Conservation (phyloP, 35 echinoderm and acorn worm genomes). For the Holothuria glaberrima region DNA sequence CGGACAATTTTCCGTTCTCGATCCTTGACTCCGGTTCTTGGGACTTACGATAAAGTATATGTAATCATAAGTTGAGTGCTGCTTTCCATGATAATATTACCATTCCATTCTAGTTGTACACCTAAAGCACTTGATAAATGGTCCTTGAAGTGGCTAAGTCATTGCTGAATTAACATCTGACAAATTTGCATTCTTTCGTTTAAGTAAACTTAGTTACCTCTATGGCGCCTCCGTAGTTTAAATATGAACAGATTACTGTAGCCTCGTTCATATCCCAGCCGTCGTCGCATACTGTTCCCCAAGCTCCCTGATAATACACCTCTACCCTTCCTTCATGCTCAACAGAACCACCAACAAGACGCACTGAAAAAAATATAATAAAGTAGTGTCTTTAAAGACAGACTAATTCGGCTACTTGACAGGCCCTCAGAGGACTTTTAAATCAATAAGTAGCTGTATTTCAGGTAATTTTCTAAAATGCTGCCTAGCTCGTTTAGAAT, state of each 20-base stretch:
- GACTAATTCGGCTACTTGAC: no score
- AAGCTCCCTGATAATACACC: conserved; percentile 25
- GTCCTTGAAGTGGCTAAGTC: no score
- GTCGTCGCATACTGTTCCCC: conserved; percentile 68
- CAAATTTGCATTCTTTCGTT: not conserved
- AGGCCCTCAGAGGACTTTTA: no score
- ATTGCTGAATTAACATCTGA: not conserved
- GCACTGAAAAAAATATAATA: not conserved
- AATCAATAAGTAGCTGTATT: no score
- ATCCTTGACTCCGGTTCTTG: no score
- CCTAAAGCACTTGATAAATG: no score
- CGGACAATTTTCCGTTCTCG: no score
- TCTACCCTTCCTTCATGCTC: conserved; percentile 53
- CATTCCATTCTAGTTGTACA: not conserved
- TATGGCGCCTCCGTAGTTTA: conserved; percentile 28
- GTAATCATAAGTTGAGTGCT: no score
- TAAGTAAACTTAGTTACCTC: conserved; percentile 2
- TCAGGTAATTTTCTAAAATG: no score
- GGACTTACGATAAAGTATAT: no score
- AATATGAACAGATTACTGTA: conserved; percentile 34
- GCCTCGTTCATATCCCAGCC: conserved; percentile 30
- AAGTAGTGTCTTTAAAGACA: no score
- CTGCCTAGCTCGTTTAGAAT: no score
- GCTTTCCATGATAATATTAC: not conserved
- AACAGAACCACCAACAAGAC: conserved; percentile 50